Conservation (phyloP, 2,888 invertebrate genomes). For the Ferdinandea cuprea region DNA sequence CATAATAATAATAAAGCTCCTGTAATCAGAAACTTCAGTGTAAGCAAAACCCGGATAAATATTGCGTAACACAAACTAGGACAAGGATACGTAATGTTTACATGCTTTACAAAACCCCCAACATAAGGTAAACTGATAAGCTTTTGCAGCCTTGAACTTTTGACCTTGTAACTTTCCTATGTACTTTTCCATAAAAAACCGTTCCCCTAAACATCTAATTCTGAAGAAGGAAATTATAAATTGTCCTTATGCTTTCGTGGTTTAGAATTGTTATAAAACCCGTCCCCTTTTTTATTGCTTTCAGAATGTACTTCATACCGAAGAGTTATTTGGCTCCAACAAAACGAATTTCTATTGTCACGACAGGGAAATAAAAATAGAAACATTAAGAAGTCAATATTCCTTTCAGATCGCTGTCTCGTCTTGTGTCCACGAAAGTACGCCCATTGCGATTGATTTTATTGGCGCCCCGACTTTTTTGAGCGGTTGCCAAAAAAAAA, state of each 20-base stretch:
- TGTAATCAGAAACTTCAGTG: constrained; percentile 29
- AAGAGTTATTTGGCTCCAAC: not conserved
- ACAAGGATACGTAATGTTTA: constrained; percentile 47
- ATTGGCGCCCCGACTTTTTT: constrained; percentile 47
- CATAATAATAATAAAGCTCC: constrained; percentile 33
- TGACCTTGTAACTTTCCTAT: constrained; percentile 34
- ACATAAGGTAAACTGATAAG: constrained; percentile 45
- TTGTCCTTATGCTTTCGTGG: not conserved
- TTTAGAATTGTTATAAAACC: not conserved
- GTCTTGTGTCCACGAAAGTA: not conserved
- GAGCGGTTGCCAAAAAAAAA: constrained; percentile 54
- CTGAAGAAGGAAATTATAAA: not conserved
- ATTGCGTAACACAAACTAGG: constrained; percentile 68
- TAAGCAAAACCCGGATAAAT: constrained; percentile 14
- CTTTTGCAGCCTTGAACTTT: constrained; percentile 70
- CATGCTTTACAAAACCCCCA: not conserved
- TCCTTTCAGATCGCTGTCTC: not conserved
- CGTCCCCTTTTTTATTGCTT: not conserved
- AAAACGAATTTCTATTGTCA: constrained; percentile 1
- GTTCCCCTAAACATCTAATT: constrained; percentile 2
- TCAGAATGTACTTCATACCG: not conserved
- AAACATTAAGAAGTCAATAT: constrained; percentile 8
- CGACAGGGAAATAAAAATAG: not conserved
- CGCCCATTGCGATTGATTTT: not conserved
- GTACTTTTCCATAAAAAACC: not conserved